Conservation (phyloP, 2,113 vertebrate species). For the Phylloscopus trochiloides region DNA sequence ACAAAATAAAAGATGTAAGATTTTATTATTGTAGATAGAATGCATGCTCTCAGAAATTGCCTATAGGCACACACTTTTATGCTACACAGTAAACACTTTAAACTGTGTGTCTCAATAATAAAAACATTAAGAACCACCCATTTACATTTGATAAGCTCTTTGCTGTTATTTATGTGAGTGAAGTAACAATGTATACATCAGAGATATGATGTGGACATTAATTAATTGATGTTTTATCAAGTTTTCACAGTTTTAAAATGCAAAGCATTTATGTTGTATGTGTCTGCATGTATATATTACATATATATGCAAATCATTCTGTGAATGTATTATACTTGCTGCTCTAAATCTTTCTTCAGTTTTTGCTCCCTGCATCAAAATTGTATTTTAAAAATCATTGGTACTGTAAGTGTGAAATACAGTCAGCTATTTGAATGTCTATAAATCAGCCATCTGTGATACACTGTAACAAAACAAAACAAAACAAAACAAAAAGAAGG, state of each 20-base stretch:
- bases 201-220: not conserved
- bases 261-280: not conserved
- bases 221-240: slow-evolving; percentile 1
- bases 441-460: slow-evolving; percentile 67
- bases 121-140: not conserved
- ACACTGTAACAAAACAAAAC: slow-evolving; percentile 39
- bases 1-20: slow-evolving; percentile 56
- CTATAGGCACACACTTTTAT: slow-evolving; percentile 22
- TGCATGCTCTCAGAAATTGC: slow-evolving; percentile 48
- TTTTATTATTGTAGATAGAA: slow-evolving; percentile 63
- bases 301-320: not conserved
- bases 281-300: not conserved
- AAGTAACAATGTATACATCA: not conserved
- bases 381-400: slow-evolving; percentile 53
- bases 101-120: slow-evolving; percentile 27
- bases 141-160: slow-evolving; percentile 3
- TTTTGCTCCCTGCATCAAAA: not conserved
- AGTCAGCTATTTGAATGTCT: slow-evolving; percentile 49
- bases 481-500: slow-evolving; percentile 34
- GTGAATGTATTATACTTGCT: not conserved
- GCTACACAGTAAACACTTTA: slow-evolving; percentile 38
- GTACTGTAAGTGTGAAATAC: slow-evolving; percentile 55
- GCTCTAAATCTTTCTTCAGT: slow-evolving; percentile 6
- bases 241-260: not conserved
- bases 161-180: not conserved